Evolutionary conservation across 30 jellyfish, hydroid and myxozoan species (phyloP).

Genomic region (Calvadosia cruxmelitensis): DNA sequence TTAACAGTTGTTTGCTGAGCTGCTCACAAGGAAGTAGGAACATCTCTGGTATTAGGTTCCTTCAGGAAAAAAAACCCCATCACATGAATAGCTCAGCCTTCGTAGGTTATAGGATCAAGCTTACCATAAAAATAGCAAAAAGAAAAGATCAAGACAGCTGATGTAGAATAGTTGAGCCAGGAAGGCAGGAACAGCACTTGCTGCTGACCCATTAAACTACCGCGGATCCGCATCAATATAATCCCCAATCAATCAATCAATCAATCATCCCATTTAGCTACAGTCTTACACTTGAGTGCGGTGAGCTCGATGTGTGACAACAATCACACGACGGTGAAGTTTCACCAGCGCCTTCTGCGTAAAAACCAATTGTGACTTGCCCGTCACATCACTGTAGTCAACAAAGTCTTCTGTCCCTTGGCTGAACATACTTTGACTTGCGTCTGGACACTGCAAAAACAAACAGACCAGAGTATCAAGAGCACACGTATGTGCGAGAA

Average conservation of each 20-base stretch:
- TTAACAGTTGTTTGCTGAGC: too few relatives aligned
- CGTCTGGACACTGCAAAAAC: slow-evolving; percentile 99
- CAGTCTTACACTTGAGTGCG: slow-evolving; percentile 88
- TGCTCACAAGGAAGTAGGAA: too few relatives aligned
- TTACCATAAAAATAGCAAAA: background rate
- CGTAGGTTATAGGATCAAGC: too few relatives aligned
- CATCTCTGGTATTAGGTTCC: too few relatives aligned
- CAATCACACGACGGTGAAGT: slow-evolving; percentile 82
- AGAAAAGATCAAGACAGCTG: background rate
- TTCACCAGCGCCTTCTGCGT: slow-evolving; percentile 60
- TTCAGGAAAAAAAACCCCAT: too few relatives aligned
- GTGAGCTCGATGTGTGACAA: slow-evolving; percentile 88
- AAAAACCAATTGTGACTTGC: slow-evolving; percentile 26
- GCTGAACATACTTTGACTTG: slow-evolving; percentile 67
- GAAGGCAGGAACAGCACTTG: background rate
- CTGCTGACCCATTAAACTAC: background rate
- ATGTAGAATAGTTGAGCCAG: background rate
- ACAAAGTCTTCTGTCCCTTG: slow-evolving; percentile 90
- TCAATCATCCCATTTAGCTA: too few relatives aligned
- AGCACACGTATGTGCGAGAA: too few relatives aligned
- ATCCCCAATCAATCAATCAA: too few relatives aligned
- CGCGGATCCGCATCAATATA: background rate
- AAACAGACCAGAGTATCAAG: too few relatives aligned
- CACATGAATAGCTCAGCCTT: too few relatives aligned
- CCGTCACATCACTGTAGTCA: slow-evolving; percentile 58